These are phyloP conservation scores for Diaphora mendica DNA, from an alignment of 2,888 invertebrate genomes.

Conservation along the genomic window DNA sequence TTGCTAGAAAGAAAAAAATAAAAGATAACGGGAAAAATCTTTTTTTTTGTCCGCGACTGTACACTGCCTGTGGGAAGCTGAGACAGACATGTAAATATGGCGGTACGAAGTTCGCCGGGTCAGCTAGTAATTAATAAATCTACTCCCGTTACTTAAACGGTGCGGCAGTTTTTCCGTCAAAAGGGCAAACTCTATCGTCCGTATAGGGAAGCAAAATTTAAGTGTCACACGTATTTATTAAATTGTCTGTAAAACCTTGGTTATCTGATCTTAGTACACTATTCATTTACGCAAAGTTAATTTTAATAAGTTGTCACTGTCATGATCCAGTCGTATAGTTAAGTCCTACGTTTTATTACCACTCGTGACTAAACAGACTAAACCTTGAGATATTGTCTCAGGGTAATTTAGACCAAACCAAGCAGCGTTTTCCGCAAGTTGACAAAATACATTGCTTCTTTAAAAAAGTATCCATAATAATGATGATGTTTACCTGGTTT, in stretches of 20 bases:
- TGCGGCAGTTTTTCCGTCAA: neutral
- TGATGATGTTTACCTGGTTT: neutral
- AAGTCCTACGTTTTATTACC: slow-evolving; percentile 34
- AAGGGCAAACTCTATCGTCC: neutral
- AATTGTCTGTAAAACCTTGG: neutral
- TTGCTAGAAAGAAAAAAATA: no score
- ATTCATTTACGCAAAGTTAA: slow-evolving; percentile 17
- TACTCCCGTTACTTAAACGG: neutral
- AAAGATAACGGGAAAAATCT: no score
- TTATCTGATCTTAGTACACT: slow-evolving; percentile 6
- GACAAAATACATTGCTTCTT: neutral
- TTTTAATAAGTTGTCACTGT: slow-evolving; percentile 37
- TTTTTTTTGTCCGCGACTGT: no score
- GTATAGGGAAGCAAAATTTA: neutral
- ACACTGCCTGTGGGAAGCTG: no score
- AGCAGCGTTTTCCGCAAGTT: slow-evolving; percentile 18
- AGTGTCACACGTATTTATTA: neutral
- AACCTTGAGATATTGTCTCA: slow-evolving; percentile 37
- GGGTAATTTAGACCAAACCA: slow-evolving; percentile 31
- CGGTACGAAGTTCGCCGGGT: no score
- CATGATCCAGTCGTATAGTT: slow-evolving; percentile 46
- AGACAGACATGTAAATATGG: no score
- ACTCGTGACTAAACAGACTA: slow-evolving; percentile 35
- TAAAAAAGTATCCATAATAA: neutral
- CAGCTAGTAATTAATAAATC: no score